Evolutionary conservation across 2,797 vertebrate genomes (phyloP).

Genomic region (Falco novaeseelandiae): DNA sequence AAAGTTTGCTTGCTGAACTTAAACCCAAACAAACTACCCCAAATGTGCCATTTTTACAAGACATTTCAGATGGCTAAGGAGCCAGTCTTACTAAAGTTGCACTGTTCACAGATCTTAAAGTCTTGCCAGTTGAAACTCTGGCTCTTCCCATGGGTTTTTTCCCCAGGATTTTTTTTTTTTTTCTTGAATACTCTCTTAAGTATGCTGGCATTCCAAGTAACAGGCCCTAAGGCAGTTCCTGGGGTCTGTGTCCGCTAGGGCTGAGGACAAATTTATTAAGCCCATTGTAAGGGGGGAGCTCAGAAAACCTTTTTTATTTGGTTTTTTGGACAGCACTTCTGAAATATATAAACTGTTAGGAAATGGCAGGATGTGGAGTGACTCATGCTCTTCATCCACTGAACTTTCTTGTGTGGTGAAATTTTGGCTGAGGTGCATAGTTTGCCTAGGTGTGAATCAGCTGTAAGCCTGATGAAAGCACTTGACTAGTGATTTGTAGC

Average conservation of each 20-base stretch:
- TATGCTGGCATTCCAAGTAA: neutral
- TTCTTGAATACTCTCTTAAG: neutral
- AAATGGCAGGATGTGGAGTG: neutral
- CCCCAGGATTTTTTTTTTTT: neutral
- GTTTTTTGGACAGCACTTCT: neutral
- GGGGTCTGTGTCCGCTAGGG: neutral
- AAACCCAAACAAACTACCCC: neutral
- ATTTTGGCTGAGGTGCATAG: neutral
- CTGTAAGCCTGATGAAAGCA: neutral
- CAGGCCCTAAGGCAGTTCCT: neutral
- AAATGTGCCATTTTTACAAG: neutral
- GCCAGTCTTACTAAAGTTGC: conserved; percentile 19
- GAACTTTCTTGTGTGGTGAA: neutral
- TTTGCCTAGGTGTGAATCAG: conserved; percentile 49
- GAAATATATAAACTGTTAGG: neutral
- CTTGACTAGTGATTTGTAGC: neutral
- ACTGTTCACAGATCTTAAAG: neutral
- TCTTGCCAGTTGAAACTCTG: conserved; percentile 46
- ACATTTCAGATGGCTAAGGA: conserved; percentile 3
- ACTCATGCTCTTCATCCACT: neutral
- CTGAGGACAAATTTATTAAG: conserved; percentile 1
- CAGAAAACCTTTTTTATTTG: neutral
- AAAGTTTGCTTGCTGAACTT: neutral
- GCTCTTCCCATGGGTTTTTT: conserved; percentile 31
- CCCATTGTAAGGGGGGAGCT: neutral